Evolutionary conservation across 2,113 vertebrate genomes (phyloP).

Genomic region (Prionailurus viverrinus): DNA sequence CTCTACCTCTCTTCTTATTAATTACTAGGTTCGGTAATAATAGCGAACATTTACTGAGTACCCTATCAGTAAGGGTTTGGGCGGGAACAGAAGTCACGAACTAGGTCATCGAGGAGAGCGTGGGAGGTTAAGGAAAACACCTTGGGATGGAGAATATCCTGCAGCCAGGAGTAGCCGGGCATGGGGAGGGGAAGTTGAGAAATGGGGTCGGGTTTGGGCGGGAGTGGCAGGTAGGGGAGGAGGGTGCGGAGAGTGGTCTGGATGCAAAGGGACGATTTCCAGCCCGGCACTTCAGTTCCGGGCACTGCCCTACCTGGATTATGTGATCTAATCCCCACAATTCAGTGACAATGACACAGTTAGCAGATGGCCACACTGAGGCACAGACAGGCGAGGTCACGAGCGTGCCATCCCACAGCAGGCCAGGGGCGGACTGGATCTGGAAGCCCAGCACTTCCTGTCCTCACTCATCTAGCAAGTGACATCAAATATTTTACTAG

Average conservation of each 20-base stretch:
- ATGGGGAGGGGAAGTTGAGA: accelerated
- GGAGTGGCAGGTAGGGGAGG: no score
- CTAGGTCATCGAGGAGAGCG: background rate
- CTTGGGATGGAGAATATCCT: no score
- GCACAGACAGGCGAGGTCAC: background rate
- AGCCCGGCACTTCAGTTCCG: no score
- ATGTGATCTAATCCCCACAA: background rate
- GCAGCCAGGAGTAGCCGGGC: background rate
- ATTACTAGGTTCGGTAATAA: background rate
- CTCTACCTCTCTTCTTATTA: background rate
- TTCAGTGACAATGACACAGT: background rate
- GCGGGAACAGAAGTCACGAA: background rate
- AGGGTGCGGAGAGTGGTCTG: background rate
- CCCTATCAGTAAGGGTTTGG: background rate
- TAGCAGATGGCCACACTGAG: background rate
- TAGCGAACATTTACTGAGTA: background rate
- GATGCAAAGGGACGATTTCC: background rate
- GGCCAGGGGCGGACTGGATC: no score
- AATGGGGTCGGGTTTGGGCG: accelerated
- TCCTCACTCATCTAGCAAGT: accelerated
- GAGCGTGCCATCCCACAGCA: background rate
- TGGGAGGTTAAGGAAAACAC: background rate
- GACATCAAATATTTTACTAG: background rate
- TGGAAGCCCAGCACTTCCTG: background rate
- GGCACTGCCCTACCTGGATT: no score